Evolutionary conservation across 1,140 invertebrate species (phyloP), one percentile per base, ranked within the genome.

Genomic region (Platyura marginata): DNA sequence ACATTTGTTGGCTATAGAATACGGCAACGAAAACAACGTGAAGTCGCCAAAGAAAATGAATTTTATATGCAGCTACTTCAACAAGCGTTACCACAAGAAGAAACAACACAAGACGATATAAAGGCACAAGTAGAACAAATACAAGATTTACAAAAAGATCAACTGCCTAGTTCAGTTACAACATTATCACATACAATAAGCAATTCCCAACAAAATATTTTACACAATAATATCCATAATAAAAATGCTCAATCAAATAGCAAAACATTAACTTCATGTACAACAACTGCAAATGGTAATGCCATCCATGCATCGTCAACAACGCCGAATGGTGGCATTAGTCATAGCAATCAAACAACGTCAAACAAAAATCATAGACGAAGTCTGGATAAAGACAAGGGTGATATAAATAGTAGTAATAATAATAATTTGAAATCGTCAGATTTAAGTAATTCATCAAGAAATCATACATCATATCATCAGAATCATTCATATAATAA

Each of bases 41-140:
- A 91, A 58, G 88, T 95, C 49, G 81, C 88, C 44, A 88, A 87
- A 66, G 87, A 92, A 66, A 96, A 96, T 68, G 84, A 92, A 62
- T 93, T 93, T 70, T 94, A 93, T 64, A 77, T 89, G 67, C 83
- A 93, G 61, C 70, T 96, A 52, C 68, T 95, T 61, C 76, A 85
- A 55, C 80, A 94, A 68, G 90, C 91, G 48, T 65, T 95, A 60
- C 90, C 90, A 42, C 65, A 79, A 65, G 73, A 79, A 65, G 36
- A 38, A 8, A 13, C 25, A 6, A 13, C 25, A 8, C 6, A 29
- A 8, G 25, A 29, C 25, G n/a, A n/a, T n/a, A n/a, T n/a, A n/a
- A 29, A 6, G 13, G 13, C 25, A 29, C 25, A 29, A 13, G 25
- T 13, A 6, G 25, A 29, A 6, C 13, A 8, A 6, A 29, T 6